A percentile compares a stretch with the other conserved stretches of the same genome.
Conservation (phyloP, 1,140 invertebrate species). For the Planococcus citri region DNA sequence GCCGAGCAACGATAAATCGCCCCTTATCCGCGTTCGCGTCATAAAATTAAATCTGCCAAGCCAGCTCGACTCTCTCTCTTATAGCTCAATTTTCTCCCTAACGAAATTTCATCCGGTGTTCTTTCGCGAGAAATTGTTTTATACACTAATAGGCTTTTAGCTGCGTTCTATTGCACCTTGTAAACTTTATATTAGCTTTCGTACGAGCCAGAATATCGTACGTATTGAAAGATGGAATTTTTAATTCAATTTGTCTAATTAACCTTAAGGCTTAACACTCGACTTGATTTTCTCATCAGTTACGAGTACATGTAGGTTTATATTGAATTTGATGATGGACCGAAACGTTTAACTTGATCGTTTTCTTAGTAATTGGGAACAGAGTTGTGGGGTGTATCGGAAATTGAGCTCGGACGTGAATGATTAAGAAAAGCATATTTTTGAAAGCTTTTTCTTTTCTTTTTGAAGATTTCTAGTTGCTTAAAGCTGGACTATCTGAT, state of each 20-base stretch:
- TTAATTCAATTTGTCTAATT: not conserved
- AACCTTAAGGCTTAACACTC: not conserved
- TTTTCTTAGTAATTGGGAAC: too few relatives aligned
- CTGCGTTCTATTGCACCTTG: not conserved
- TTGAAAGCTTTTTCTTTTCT: too few relatives aligned
- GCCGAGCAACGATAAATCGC: not conserved
- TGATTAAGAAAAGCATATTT: too few relatives aligned
- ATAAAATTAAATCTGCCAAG: slow-evolving; percentile 1
- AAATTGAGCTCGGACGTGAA: too few relatives aligned
- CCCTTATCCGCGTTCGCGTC: not conserved
- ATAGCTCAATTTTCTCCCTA: not conserved
- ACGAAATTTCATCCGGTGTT: not conserved
- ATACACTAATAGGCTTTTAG: not conserved
- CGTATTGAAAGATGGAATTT: too few relatives aligned
- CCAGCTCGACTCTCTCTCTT: not conserved
- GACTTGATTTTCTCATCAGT: not conserved
- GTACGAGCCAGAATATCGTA: too few relatives aligned
- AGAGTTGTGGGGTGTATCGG: too few relatives aligned
- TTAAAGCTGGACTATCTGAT: too few relatives aligned
- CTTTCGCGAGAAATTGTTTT: not conserved
- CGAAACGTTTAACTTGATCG: too few relatives aligned
- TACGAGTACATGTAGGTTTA: too few relatives aligned
- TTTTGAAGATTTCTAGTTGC: too few relatives aligned
- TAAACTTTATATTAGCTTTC: not conserved
- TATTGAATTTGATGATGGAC: too few relatives aligned